Evolutionary conservation across 30 jellyfish, hydroid and myxozoan species (phyloP), one percentile per base, ranked within the genome.

Genomic region (Rhopilema esculentum): DNA sequence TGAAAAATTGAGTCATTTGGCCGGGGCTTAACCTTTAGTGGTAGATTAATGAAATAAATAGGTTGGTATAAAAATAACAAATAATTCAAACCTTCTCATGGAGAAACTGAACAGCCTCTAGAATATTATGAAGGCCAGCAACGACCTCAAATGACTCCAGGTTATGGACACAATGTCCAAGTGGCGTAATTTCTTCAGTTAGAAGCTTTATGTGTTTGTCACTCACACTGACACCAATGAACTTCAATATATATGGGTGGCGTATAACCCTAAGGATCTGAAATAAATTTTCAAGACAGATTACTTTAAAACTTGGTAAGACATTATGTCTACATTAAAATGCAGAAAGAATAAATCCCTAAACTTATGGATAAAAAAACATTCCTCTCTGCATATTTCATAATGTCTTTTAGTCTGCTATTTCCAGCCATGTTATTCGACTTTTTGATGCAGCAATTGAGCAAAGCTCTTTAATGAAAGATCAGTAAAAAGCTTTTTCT

Each of bases 181-280:
- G 74, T n/a, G 98, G 96, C 6, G 72, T 57, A 27, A 83, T 93
- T 63, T 93, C 91, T 66, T 93, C 98, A 23, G 98, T 88, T 17
- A 93, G 62, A 23, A 93, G 83, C 63, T 77, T 88, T 8, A 89
- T 63, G 51, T 67, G 77, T 48, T 69, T 79, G 0, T 85, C 90
- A 9, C 75, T 69, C 26, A 88, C 93, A 65, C 50, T 49, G 23
- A 70, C 73, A 48, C 79, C 92, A 66, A 88, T 74, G 72, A 52
- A 93, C 50, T 93, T 88, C 88, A 93, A 68, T 16, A 93, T 88
- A 79, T 24, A 84, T 69, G 98, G 98, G 89, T 93, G 98, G 22
- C 98, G 79, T 33, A 87, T 65, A 8, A 62, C 62, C 30, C 81
- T 83, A 27, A 88, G 61, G 12, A 68, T 76, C 98, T 93, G 57